These are phyloP conservation scores for Flexamia atlantica DNA, from an alignment of 2,888 invertebrate species.

Conservation along the genomic window DNA sequence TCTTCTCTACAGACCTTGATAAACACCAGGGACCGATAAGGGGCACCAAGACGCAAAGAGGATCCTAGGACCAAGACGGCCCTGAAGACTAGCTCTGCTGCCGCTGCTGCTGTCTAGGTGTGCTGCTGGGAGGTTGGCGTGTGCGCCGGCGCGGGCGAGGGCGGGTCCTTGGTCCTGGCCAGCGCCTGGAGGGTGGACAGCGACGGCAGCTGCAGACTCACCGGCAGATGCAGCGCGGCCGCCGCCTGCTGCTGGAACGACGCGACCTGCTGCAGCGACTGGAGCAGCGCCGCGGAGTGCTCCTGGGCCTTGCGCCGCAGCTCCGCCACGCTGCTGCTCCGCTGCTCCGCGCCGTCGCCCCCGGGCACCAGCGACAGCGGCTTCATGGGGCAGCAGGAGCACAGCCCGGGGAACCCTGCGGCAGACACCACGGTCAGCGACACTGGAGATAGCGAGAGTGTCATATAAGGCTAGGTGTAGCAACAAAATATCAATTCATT, in stretches of 20 bases:
- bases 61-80: no score
- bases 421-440: not conserved
- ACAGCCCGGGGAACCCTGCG: slow-evolving; percentile 86
- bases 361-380: slow-evolving; percentile 74
- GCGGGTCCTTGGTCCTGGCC: slow-evolving; percentile 67
- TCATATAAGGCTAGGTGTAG: no score
- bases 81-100: no score
- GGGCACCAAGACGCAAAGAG: no score
- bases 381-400: slow-evolving; percentile 88
- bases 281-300: slow-evolving; percentile 89
- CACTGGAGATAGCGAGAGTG: no score
- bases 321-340: slow-evolving; percentile 91
- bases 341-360: slow-evolving; percentile 73
- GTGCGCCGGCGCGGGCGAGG: slow-evolving; percentile 35
- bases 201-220: slow-evolving; percentile 71
- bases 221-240: slow-evolving; percentile 70
- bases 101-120: no score
- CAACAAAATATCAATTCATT: no score
- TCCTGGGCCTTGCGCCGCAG: slow-evolving; percentile 95
- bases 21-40: no score
- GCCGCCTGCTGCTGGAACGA: slow-evolving; percentile 79
- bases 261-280: slow-evolving; percentile 84
- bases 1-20: no score
- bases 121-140: slow-evolving; percentile 69
- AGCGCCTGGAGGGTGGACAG: slow-evolving; percentile 71